A percentile compares a stretch with the other conserved stretches of the same genome.
Conservation (phyloP, 2,888 invertebrate genomes). For the Chrysopilus asiliformis region DNA sequence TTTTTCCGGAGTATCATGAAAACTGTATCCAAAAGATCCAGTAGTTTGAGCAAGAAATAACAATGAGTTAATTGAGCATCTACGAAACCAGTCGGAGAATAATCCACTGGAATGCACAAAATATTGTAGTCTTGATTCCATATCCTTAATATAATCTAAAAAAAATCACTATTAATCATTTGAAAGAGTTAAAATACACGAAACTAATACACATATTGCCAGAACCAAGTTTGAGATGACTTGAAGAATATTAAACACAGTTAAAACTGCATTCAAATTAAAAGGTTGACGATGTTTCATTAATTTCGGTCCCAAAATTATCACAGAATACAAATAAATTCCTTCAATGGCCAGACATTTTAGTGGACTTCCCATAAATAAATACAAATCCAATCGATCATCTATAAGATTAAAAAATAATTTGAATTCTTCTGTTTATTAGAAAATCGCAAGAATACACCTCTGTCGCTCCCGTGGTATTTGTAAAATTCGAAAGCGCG, state of each 20-base stretch:
- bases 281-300: slow-evolving; percentile 53
- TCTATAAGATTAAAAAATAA: too few species aligned
- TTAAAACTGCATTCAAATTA: slow-evolving; percentile 46
- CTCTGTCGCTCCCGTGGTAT: too few species aligned
- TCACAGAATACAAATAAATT: slow-evolving; percentile 55
- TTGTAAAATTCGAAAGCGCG: too few species aligned
- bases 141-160: too few species aligned
- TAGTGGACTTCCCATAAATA: too few species aligned
- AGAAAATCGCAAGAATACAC: too few species aligned
- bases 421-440: too few species aligned
- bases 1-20: slow-evolving; percentile 60
- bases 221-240: slow-evolving; percentile 39
- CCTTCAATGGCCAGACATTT: too few species aligned
- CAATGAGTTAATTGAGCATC: slow-evolving; percentile 35
- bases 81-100: not conserved
- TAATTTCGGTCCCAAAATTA: slow-evolving; percentile 50
- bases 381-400: too few species aligned
- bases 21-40: slow-evolving; percentile 52
- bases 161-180: too few species aligned
- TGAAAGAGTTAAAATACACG: not conserved
- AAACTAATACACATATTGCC: slow-evolving; percentile 38
- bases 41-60: slow-evolving; percentile 45
- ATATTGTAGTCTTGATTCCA: too few species aligned
- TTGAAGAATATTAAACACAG: slow-evolving; percentile 53
- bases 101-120: slow-evolving; percentile 4